Percentiles rank a stretch among this genome's conserved stretches.
These are phyloP conservation scores for Chromoteleia sp. DNA, from an alignment of 2,888 invertebrate genomes.

Conservation along the genomic window DNA sequence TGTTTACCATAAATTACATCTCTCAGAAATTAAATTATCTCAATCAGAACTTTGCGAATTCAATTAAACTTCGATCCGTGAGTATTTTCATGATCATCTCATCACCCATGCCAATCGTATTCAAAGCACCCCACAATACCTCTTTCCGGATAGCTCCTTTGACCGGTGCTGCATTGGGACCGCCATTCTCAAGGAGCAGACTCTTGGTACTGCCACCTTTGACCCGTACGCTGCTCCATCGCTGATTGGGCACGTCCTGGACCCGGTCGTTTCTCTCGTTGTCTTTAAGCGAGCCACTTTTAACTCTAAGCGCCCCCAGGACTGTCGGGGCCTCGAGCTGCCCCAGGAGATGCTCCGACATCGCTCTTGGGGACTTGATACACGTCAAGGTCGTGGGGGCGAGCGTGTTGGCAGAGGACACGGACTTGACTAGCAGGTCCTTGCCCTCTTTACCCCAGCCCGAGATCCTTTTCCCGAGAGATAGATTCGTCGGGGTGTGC, in stretches of 20 bases:
- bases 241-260: slow-evolving; percentile 79
- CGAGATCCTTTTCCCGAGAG: slow-evolving; percentile 68
- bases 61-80: neutral
- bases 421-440: slow-evolving; percentile 79
- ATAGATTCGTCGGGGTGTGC: slow-evolving; percentile 72
- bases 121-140: slow-evolving; percentile 74
- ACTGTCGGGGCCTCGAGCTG: slow-evolving; percentile 78
- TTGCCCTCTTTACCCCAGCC: slow-evolving; percentile 73
- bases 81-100: neutral
- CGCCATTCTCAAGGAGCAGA: slow-evolving; percentile 82
- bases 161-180: slow-evolving; percentile 78
- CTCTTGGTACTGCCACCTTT: slow-evolving; percentile 83
- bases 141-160: slow-evolving; percentile 81
- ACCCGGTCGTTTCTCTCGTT: slow-evolving; percentile 78
- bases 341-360: slow-evolving; percentile 83
- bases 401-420: slow-evolving; percentile 81
- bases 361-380: slow-evolving; percentile 82
- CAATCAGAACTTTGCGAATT: neutral
- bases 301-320: slow-evolving; percentile 76
- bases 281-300: slow-evolving; percentile 79
- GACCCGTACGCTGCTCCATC: slow-evolving; percentile 83
- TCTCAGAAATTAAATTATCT: too few relatives aligned
- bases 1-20: too few relatives aligned
- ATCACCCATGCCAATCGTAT: neutral
- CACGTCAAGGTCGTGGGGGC: slow-evolving; percentile 81